Base-by-base conservation (phyloP, 2,888 invertebrate species). In the Ophioninae sp. region DNA sequence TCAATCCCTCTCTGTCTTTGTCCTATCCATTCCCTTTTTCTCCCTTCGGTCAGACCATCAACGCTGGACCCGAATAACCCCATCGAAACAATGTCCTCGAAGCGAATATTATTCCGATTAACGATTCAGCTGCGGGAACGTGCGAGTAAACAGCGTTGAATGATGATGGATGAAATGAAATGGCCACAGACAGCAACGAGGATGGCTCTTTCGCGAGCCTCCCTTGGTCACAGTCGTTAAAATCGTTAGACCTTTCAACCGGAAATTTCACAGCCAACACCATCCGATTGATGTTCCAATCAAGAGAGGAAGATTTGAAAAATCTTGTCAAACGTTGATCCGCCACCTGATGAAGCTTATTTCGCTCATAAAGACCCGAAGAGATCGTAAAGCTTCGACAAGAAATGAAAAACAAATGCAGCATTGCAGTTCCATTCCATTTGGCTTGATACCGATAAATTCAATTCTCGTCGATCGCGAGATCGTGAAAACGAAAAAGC, bases 51-150 rank as follows among this genome's bases (percentile, higher is more conserved):
- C 30, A 64, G 51, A 44, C 74, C 58, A 76, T 72, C 61, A 63
- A 41, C 20, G 72, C 67, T 71, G 76, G 75, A 63, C 76, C 8
- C 5, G 68, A 72, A n/a, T n/a, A 74, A 81, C 79, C 65, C 69
- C 83, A 85, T 87, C 83, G 86, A 86, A 88, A 89, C 89, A 89
- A 89, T 88, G 85, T 86, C 79, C 80, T 51, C 63, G 74, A 71
- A 84, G 85, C 83, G 87, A 87, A 87, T 86, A 86, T 88, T 88
- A 88, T 88, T 85, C 87, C 83, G 87, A 87, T 87, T 87, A 88
- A 87, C 86, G 85, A 87, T 88, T 88, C 87, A 86, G 85, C 87
- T 67, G 85, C 87, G 85, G 79, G 85, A 87, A 85, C 81, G 73
- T 84, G 79, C 84, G 74, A 61, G 63, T 78, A 56, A 78, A 82